Evolutionary conservation across 2,888 invertebrate species (phyloP).

Genomic region (Parnassius apollo): DNA sequence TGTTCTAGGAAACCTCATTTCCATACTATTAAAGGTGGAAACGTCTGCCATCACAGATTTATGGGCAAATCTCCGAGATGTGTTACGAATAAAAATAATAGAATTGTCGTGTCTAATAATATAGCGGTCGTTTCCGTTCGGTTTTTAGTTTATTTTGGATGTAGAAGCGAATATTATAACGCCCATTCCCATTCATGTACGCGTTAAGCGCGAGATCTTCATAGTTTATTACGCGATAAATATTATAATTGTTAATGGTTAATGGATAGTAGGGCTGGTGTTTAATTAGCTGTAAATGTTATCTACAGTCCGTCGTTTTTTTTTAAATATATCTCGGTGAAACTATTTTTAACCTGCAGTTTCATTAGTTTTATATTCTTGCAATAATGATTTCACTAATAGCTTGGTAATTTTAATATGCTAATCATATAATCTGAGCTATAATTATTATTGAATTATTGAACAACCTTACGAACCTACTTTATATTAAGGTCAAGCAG

Average conservation of each 20-base stretch:
- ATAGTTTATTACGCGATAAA: conserved; percentile 48
- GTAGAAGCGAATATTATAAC: conserved; percentile 74
- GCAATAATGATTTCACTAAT: too few species aligned
- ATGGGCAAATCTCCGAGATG: conserved; percentile 75
- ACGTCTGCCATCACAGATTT: conserved; percentile 64
- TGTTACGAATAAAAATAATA: conserved; percentile 81
- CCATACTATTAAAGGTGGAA: conserved; percentile 53
- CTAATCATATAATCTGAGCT: too few species aligned
- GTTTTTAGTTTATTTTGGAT: conserved; percentile 74
- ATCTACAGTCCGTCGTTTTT: too few species aligned
- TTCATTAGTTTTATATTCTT: too few species aligned
- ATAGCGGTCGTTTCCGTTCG: conserved; percentile 77
- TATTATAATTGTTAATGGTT: conserved; percentile 51
- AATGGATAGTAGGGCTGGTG: conserved; percentile 42
- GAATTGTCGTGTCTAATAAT: conserved; percentile 81
- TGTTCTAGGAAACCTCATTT: conserved; percentile 62
- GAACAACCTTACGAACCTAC: too few species aligned
- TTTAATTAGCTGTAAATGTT: conserved; percentile 46
- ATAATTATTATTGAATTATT: too few species aligned
- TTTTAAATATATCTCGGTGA: too few species aligned
- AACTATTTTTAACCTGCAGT: too few species aligned
- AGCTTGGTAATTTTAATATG: too few species aligned
- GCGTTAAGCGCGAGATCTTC: conserved; percentile 48
- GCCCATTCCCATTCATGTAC: conserved; percentile 64
- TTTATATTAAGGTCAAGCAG: too few species aligned